These are phyloP conservation scores for Macrophya annulata DNA, from an alignment of 2,888 invertebrate genomes.

Conservation along the genomic window DNA sequence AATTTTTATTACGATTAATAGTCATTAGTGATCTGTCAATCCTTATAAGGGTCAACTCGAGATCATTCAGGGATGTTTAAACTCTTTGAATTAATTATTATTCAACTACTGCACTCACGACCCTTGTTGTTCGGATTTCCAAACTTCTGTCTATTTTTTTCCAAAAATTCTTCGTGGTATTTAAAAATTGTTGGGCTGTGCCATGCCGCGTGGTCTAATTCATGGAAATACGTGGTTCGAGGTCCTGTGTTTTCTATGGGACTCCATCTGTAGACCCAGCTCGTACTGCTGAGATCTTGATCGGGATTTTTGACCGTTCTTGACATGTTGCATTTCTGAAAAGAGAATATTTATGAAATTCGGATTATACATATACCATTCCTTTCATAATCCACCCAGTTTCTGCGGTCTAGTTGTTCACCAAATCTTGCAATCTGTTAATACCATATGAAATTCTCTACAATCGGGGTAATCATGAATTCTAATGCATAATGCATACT, in stretches of 20 bases:
- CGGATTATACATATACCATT: neutral
- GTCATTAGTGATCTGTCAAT: neutral
- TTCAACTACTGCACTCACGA: conserved; percentile 15
- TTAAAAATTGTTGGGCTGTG: conserved; percentile 36
- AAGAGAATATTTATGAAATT: neutral
- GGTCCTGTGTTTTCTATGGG: conserved; percentile 28
- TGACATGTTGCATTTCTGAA: conserved; percentile 52
- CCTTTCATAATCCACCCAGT: neutral
- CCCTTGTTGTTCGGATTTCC: neutral
- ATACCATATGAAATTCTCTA: neutral
- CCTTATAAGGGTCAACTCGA: no score
- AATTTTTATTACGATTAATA: neutral
- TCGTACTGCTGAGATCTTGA: conserved; percentile 22
- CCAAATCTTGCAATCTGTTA: no score
- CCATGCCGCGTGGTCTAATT: conserved; percentile 25
- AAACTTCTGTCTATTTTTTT: conserved; percentile 1
- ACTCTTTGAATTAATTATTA: neutral
- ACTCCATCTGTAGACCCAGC: conserved; percentile 51
- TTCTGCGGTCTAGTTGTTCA: no score
- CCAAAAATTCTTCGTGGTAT: conserved; percentile 47
- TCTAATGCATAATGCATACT: neutral
- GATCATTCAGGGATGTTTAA: neutral
- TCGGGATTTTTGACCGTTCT: neutral
- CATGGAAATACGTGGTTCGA: conserved; percentile 4
- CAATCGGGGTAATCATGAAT: neutral